These are phyloP conservation scores for Rhinogobio ventralis DNA, from an alignment of 2,797 vertebrate species.

Conservation along the genomic window DNA sequence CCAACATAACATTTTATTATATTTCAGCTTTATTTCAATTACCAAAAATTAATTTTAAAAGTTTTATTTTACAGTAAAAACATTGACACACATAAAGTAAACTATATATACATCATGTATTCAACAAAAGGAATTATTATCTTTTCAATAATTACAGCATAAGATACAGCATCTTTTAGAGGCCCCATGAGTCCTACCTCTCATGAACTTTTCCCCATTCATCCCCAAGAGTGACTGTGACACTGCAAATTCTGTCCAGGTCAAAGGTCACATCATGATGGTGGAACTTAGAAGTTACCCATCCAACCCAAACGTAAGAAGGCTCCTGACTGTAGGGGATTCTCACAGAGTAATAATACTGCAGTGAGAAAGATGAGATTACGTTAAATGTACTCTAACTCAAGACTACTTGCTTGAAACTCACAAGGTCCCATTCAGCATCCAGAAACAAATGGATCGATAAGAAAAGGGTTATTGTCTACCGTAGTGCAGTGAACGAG, in stretches of 20 bases:
- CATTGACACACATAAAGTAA: not conserved
- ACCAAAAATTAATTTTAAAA: no score
- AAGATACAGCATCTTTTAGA: not conserved
- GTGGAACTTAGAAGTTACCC: conserved; percentile 94
- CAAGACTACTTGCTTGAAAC: not conserved
- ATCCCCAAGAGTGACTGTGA: conserved; percentile 93
- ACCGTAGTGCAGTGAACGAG: conserved; percentile 90
- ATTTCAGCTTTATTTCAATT: no score
- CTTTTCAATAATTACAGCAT: no score
- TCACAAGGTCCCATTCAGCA: not conserved
- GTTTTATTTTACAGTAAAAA: not conserved
- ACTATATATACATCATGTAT: not conserved
- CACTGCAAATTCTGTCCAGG: conserved; percentile 83
- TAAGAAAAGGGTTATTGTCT: conserved; percentile 47
- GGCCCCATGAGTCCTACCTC: conserved; percentile 78
- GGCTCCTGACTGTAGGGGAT: conserved; percentile 94
- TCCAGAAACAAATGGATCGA: not conserved
- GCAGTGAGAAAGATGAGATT: conserved; percentile 41
- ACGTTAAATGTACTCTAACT: not conserved
- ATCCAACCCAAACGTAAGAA: conserved; percentile 93
- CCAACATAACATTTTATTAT: no score
- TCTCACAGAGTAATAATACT: conserved; percentile 95
- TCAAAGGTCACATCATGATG: conserved; percentile 85
- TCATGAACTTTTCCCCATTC: conserved; percentile 95
- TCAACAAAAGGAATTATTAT: no score